Percentiles rank a stretch among this genome's conserved stretches.
Conservation (phyloP, 2,797 vertebrate genomes). For the Falco berigora region DNA sequence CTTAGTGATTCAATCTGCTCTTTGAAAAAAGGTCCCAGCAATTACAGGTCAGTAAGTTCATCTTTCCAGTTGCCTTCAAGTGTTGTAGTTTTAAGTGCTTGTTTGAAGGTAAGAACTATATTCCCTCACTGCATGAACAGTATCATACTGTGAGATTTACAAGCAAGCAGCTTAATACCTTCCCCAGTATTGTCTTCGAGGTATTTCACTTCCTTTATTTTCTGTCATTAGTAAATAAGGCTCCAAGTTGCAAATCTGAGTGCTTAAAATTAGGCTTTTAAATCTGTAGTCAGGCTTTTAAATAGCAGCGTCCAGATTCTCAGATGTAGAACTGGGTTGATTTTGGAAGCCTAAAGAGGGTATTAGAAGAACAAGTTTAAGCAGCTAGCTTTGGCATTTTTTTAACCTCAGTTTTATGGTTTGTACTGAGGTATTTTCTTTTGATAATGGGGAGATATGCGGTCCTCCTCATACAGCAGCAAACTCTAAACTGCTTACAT, state of each 20-base stretch:
- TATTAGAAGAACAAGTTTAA: not conserved
- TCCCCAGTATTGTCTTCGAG: slow-evolving; percentile 26
- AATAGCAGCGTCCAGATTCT: not conserved
- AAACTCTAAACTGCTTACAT: not conserved
- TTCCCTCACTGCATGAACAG: not conserved
- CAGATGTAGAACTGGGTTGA: not conserved
- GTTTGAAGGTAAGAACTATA: slow-evolving; percentile 19
- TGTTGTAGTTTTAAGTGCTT: slow-evolving; percentile 31
- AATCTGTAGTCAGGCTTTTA: slow-evolving; percentile 16
- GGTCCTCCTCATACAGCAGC: not conserved
- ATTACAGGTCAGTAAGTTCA: slow-evolving; percentile 35
- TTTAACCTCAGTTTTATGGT: not conserved
- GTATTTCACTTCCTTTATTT: slow-evolving; percentile 27
- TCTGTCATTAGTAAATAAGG: slow-evolving; percentile 9
- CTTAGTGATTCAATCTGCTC: not conserved
- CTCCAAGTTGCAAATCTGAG: slow-evolving; percentile 2
- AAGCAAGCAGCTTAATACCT: slow-evolving; percentile 31
- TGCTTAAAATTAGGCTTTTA: slow-evolving; percentile 21
- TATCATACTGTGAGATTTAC: slow-evolving; percentile 59
- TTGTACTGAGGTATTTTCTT: not conserved
- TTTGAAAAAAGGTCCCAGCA: not conserved
- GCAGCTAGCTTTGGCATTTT: not conserved
- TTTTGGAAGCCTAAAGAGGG: not conserved
- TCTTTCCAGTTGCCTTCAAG: not conserved
- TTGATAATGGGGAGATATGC: not conserved